A percentile compares a stretch with the other conserved stretches of the same genome.
These are phyloP conservation scores for Antheraea assamensis DNA, from an alignment of 2,888 invertebrate genomes.

Conservation along the genomic window DNA sequence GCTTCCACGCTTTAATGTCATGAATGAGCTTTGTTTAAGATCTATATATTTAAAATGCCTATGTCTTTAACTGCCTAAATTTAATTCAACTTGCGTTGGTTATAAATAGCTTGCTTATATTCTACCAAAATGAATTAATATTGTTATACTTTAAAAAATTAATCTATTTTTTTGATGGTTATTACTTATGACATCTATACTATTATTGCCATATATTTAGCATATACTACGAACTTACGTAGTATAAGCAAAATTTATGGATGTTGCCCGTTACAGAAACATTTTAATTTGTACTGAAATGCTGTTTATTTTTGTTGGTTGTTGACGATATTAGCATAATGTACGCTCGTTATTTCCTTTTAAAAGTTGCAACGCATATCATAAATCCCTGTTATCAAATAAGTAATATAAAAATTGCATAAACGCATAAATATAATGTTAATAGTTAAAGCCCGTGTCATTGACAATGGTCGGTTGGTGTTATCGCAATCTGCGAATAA, in stretches of 20 bases:
- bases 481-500: too few species aligned
- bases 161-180: too few species aligned
- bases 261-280: too few species aligned
- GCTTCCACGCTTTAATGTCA: conserved; percentile 2
- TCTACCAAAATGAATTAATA: too few species aligned
- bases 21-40: conserved; percentile 5
- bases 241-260: neutral
- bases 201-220: too few species aligned
- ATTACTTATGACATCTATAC: too few species aligned
- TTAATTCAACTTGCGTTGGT: neutral
- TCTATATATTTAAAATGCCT: neutral
- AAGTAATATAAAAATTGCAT: conserved; percentile 16
- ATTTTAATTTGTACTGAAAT: too few species aligned
- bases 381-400: conserved; percentile 24
- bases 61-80: neutral
- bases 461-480: too few species aligned
- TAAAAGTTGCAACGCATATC: neutral
- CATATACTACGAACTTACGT: too few species aligned
- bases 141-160: too few species aligned
- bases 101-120: neutral
- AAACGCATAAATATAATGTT: conserved; percentile 17
- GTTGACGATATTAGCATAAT: too few species aligned
- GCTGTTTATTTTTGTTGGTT: too few species aligned
- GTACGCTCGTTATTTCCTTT: neutral
- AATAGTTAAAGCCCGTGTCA: neutral